Evolutionary conservation across 2,888 invertebrate genomes (phyloP), one percentile per base, ranked within the genome.

Genomic region (Phengaris arion): DNA sequence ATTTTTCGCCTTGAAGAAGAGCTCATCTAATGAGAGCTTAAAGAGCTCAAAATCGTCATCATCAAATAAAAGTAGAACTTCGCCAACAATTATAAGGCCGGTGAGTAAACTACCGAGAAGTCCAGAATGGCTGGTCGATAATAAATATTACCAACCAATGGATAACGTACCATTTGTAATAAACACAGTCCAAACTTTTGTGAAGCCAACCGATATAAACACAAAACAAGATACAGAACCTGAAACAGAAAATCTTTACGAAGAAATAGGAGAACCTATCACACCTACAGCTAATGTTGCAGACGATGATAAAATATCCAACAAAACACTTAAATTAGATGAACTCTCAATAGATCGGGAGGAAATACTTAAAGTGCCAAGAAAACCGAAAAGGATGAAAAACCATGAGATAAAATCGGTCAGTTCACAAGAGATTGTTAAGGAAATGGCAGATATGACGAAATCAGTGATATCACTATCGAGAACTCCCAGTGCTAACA

Each of bases 131-230:
- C 79, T 92, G 55, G 84, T 89, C 35, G 89, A 92, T 73, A 92
- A 93, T 75, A 83, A 90, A 79, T 92, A 93, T 79, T 92, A 91
- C 77, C 92, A 91, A 79, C 92, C 92, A 1, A 81, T 92, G 81
- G 85, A 89, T 74, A 88, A 89, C 77, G 88, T 90, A 8, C 88
- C 91, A 2, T 89, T 92, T 79, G 83, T 87, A 46, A 90, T 91
- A 57, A 91, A 91, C 74, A 88, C 90, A 10, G 81, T 79, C 4
- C 85, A 85, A 80, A 79, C 80, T 15, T 79, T 84, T 52, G 78
- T 80, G 0, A 84, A 84, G 68, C 80, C 84, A 13, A 76, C 74
- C 59, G 77, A 78, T 55, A 78, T 78, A 6, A 75, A 68, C 12
- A 74, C 35, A 35, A 4, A 76, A 15, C 46, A 22, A 57, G 22